phyloP scores from a whole-genome alignment of 2,888 invertebrate species.

The Neoascia interrupta region DNA sequence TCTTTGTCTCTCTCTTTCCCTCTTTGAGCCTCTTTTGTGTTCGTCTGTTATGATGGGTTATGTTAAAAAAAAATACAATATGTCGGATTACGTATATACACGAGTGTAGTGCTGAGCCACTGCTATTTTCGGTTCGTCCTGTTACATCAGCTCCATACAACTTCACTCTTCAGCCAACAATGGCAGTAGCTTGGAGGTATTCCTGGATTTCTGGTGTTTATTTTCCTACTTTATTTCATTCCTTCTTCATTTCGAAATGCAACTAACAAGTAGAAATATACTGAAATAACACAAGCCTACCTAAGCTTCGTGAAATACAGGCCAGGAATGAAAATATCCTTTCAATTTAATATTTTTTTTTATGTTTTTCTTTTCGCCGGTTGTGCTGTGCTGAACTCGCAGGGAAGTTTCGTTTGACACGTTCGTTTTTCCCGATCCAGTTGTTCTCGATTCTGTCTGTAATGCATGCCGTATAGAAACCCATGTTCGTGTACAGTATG shows the following conservation, averaged over 20 bases:
- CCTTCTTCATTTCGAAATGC: constrained; percentile 27
- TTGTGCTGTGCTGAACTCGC: constrained; percentile 15
- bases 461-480: constrained; percentile 2
- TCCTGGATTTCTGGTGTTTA: constrained; percentile 46
- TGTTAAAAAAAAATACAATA: constrained; percentile 23
- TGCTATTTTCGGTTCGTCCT: constrained; percentile 21
- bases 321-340: constrained; percentile 47
- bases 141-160: constrained; percentile 34
- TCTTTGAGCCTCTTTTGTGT: constrained; percentile 30
- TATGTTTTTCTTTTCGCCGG: constrained; percentile 18
- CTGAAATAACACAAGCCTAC: constrained; percentile 38
- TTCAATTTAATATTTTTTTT: constrained; percentile 48
- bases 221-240: constrained; percentile 34
- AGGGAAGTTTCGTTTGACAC: constrained; percentile 59
- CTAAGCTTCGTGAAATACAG: constrained; percentile 28
- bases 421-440: constrained; percentile 43
- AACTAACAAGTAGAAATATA: constrained; percentile 49
- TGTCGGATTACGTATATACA: constrained; percentile 6
- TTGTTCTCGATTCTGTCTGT: constrained; percentile 34
- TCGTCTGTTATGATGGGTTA: constrained; percentile 18
- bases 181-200: constrained; percentile 54
- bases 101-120: constrained; percentile 6
- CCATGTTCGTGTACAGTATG: constrained; percentile 5
- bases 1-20: constrained; percentile 14
- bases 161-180: constrained; percentile 58